A percentile compares a stretch with the other conserved stretches of the same genome.
phyloP scores from a whole-genome alignment of 2,888 invertebrate species.

The Drosophila peninsularis region DNA sequence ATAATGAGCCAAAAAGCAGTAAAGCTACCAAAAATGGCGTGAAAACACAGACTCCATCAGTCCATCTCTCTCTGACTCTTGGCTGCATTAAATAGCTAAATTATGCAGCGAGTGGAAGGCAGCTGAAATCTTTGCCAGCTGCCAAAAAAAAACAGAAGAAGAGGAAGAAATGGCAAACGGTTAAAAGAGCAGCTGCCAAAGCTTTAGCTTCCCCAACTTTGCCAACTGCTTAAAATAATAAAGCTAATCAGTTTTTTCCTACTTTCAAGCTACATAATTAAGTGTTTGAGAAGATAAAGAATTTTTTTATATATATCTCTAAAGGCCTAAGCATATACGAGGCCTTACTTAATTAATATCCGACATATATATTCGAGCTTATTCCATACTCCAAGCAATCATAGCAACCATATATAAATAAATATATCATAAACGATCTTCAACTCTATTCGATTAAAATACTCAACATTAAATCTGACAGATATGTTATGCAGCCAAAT shows the following conservation, averaged over 20 bases:
- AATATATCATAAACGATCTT: not conserved
- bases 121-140: slow-evolving; percentile 64
- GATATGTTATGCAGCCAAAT: too few species aligned
- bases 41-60: slow-evolving; percentile 33
- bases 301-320: not conserved
- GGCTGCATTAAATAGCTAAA: slow-evolving; percentile 68
- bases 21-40: slow-evolving; percentile 44
- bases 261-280: slow-evolving; percentile 2
- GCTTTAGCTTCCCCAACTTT: slow-evolving; percentile 23
- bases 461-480: not conserved
- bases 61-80: not conserved
- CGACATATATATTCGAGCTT: not conserved
- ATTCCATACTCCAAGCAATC: too few species aligned
- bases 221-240: slow-evolving; percentile 24
- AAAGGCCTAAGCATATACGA: not conserved
- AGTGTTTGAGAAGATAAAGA: not conserved
- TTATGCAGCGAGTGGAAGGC: slow-evolving; percentile 51
- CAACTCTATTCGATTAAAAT: not conserved
- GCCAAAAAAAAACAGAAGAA: slow-evolving; percentile 48
- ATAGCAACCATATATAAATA: not conserved
- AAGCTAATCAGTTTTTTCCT: slow-evolving; percentile 31
- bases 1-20: slow-evolving; percentile 49
- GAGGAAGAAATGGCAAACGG: slow-evolving; percentile 45
- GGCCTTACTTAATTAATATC: not conserved
- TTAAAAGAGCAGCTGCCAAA: slow-evolving; percentile 32